Percentiles rank a stretch among this genome's conserved stretches.
These are phyloP conservation scores for Andrena flavipes DNA, from an alignment of 2,888 invertebrate genomes.

Conservation along the genomic window DNA sequence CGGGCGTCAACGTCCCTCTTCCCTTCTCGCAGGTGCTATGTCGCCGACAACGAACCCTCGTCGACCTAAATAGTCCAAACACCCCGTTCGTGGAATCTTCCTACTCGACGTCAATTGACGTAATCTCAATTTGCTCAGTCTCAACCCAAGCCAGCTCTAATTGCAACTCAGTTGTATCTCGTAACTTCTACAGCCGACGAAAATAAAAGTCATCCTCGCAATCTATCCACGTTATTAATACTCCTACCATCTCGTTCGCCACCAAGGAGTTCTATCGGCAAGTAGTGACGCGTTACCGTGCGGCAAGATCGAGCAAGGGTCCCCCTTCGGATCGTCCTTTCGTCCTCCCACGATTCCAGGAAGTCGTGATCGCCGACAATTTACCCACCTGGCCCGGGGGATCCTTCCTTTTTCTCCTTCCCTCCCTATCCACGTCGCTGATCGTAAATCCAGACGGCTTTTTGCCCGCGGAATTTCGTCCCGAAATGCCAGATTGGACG, in stretches of 20 bases:
- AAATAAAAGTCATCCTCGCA: constrained; percentile 4
- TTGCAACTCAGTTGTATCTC: background rate
- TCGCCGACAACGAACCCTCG: too few relatives aligned
- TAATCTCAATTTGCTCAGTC: background rate
- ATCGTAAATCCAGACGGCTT: constrained; percentile 25
- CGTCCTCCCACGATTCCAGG: constrained; percentile 53
- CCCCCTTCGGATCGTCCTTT: background rate
- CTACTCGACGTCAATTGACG: too few relatives aligned
- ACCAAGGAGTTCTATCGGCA: background rate
- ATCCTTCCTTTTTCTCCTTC: background rate
- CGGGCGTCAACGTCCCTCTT: background rate
- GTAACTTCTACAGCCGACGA: background rate
- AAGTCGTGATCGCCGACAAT: constrained; percentile 42
- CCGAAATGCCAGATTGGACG: constrained; percentile 19
- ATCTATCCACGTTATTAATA: constrained; percentile 3
- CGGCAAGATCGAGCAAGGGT: background rate
- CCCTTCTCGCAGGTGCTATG: background rate
- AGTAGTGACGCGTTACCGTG: background rate
- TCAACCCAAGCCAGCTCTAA: too few relatives aligned
- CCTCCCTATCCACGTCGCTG: background rate
- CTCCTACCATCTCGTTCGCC: background rate
- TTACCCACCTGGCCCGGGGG: constrained; percentile 36
- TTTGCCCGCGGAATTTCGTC: constrained; percentile 24
- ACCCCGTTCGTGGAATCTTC: background rate
- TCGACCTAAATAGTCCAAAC: background rate